Percentiles rank a stretch among this genome's conserved stretches.
phyloP scores from a whole-genome alignment of 1,140 invertebrate species.

The Ladona fulva region DNA sequence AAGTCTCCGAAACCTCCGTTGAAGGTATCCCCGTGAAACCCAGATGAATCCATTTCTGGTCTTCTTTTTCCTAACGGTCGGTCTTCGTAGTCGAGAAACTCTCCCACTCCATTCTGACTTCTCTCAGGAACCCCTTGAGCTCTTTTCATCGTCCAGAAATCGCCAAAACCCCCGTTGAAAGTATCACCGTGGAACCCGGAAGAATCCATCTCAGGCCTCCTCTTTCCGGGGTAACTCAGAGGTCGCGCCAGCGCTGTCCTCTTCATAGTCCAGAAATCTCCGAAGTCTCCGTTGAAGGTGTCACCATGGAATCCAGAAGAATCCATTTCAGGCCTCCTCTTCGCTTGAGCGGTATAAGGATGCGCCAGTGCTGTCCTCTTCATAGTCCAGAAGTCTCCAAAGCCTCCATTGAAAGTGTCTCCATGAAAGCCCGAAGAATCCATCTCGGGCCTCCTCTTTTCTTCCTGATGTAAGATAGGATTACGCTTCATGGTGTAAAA shows the following conservation, averaged over 20 bases:
- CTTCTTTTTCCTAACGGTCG: conserved; percentile 26
- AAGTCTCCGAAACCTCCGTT: conserved; percentile 40
- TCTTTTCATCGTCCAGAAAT: conserved; percentile 39
- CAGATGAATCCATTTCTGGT: conserved; percentile 37
- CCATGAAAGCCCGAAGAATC: conserved; percentile 37
- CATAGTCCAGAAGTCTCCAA: conserved; percentile 42
- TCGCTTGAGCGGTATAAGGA: conserved; percentile 6
- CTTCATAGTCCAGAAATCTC: conserved; percentile 40
- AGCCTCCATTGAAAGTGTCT: conserved; percentile 39
- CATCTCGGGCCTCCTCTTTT: conserved; percentile 32
- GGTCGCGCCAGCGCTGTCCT: conserved; percentile 25
- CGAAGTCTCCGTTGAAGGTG: conserved; percentile 39
- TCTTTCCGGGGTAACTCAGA: conserved; percentile 18
- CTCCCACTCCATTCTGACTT: not conserved
- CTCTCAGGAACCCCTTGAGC: not conserved
- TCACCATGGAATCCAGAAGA: conserved; percentile 38
- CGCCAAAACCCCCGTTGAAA: conserved; percentile 39
- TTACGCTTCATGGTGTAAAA: conserved; percentile 40
- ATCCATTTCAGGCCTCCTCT: conserved; percentile 34
- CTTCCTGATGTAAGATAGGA: not conserved
- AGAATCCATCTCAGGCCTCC: conserved; percentile 37
- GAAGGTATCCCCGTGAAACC: conserved; percentile 40
- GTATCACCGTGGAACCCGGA: conserved; percentile 39
- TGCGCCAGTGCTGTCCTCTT: conserved; percentile 29
- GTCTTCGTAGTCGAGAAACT: not conserved